These are phyloP conservation scores for Drosophila sucinea DNA, from an alignment of 1,140 invertebrate species.

Conservation along the genomic window DNA sequence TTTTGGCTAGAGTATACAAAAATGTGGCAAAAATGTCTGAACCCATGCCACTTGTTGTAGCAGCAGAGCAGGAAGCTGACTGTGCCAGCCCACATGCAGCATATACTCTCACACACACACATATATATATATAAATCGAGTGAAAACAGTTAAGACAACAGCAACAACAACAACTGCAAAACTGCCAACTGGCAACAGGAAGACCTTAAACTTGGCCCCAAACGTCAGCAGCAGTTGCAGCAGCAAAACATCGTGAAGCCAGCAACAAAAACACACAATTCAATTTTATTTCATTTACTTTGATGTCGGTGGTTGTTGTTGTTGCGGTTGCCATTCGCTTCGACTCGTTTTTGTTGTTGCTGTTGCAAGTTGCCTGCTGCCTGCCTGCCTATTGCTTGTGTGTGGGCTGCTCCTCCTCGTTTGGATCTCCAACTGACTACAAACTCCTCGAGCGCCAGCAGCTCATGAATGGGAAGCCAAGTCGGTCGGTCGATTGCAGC, in stretches of 20 bases:
- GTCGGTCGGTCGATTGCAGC: constrained; percentile 42
- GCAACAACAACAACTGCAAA: constrained; percentile 55
- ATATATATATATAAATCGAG: constrained; percentile 44
- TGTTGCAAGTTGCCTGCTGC: constrained; percentile 34
- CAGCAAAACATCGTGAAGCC: constrained; percentile 29
- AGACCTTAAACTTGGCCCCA: constrained; percentile 78
- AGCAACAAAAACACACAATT: constrained; percentile 71
- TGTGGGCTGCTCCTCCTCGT: constrained; percentile 65
- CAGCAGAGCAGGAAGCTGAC: constrained; percentile 61
- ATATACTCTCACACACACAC: constrained; percentile 39
- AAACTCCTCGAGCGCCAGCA: constrained; percentile 73
- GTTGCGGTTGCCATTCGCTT: constrained; percentile 69
- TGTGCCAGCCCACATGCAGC: constrained; percentile 66
- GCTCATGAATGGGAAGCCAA: constrained; percentile 72
- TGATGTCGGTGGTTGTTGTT: constrained; percentile 49
- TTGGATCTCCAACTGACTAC: constrained; percentile 42
- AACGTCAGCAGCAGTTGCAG: constrained; percentile 65
- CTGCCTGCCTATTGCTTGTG: constrained; percentile 56
- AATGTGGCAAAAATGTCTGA: constrained; percentile 53
- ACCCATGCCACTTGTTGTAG: constrained; percentile 68
- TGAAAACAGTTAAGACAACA: constrained; percentile 79
- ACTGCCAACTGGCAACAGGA: constrained; percentile 75
- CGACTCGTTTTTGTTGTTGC: constrained; percentile 56
- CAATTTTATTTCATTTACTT: constrained; percentile 80
- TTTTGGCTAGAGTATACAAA: constrained; percentile 46